Evolutionary conservation across 2,797 vertebrate species (phyloP).

Genomic region (Parauchenoglanis ngamensis): DNA sequence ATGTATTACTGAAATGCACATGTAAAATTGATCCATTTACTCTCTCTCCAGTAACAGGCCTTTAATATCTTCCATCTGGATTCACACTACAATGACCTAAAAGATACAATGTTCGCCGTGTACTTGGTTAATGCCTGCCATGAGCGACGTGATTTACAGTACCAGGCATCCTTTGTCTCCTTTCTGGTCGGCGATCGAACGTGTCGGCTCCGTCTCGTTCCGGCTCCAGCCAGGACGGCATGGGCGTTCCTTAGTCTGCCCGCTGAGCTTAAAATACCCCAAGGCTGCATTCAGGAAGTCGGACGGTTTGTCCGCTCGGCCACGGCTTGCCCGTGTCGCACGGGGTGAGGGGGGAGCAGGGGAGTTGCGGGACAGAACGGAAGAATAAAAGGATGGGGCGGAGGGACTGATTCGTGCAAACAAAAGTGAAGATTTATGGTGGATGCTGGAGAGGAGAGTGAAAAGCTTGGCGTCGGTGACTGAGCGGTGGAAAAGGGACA

Average conservation of each 20-base stretch:
- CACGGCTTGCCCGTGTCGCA: slow-evolving; percentile 33
- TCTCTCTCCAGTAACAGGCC: background rate
- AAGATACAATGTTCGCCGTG: background rate
- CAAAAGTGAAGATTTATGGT: slow-evolving; percentile 45
- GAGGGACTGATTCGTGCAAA: slow-evolving; percentile 49
- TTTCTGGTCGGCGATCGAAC: background rate
- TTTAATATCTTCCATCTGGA: background rate
- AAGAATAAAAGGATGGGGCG: slow-evolving; percentile 21
- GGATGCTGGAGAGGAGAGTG: slow-evolving; percentile 7
- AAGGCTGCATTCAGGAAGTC: slow-evolving; percentile 42
- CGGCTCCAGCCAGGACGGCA: slow-evolving; percentile 39
- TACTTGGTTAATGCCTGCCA: background rate
- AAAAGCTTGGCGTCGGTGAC: slow-evolving; percentile 21
- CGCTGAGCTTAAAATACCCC: slow-evolving; percentile 55
- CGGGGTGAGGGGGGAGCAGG: background rate
- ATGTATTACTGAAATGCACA: background rate
- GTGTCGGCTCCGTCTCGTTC: slow-evolving; percentile 25
- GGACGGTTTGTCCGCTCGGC: slow-evolving; percentile 49
- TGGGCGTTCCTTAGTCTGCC: slow-evolving; percentile 47
- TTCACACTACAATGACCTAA: background rate
- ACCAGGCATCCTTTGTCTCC: background rate
- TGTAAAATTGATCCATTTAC: too few species aligned
- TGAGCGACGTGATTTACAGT: background rate
- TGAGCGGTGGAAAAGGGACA: slow-evolving; percentile 22
- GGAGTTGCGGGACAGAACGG: background rate